Conservation (phyloP, 2,113 vertebrate species). For the Sturnira hondurensis region DNA sequence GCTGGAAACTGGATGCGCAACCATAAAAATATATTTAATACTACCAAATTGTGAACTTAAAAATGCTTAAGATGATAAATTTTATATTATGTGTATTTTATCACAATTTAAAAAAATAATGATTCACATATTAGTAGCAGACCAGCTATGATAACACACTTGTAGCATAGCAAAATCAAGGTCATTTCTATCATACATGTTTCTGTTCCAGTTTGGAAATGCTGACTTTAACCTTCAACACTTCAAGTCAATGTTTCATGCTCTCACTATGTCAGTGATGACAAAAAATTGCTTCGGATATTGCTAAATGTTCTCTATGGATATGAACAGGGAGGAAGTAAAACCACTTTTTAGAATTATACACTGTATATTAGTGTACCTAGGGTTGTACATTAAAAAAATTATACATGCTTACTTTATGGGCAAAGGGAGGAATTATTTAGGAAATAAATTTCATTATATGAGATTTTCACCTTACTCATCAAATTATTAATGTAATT, state of each 20-base stretch:
- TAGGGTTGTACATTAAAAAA: neutral
- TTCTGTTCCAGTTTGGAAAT: neutral
- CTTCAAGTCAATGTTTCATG: neutral
- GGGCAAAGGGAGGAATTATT: neutral
- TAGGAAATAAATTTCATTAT: neutral
- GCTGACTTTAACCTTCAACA: neutral
- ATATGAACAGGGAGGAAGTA: neutral
- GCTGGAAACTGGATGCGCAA: neutral
- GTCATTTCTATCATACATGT: neutral
- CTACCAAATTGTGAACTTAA: neutral
- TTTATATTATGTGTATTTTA: too few relatives aligned
- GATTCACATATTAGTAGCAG: neutral
- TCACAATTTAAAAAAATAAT: neutral
- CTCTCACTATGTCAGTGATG: neutral
- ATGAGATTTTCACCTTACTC: neutral
- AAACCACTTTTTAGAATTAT: neutral
- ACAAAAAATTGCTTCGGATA: neutral
- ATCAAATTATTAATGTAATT: neutral
- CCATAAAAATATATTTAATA: neutral
- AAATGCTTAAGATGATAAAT: neutral
- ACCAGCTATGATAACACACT: neutral
- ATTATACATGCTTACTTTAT: neutral
- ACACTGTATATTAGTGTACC: neutral
- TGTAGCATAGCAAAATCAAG: neutral
- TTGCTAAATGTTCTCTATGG: neutral